These are phyloP conservation scores for Mallateleia sp. DNA, from an alignment of 2,888 invertebrate genomes.

Conservation along the genomic window DNA sequence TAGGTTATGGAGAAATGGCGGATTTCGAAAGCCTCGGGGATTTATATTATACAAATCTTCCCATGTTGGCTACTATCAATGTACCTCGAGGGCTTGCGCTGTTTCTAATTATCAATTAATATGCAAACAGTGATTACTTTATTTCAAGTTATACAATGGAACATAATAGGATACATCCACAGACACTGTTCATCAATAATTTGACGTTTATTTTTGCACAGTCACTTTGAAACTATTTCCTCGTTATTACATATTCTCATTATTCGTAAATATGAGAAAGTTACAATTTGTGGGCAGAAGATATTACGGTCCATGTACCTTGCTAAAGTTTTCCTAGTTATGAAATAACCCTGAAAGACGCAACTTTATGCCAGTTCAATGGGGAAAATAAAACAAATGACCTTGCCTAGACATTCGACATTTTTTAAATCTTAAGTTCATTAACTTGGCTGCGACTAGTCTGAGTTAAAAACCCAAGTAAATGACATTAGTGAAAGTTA, in stretches of 20 bases:
- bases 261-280: constrained; percentile 69
- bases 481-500: constrained; percentile 31
- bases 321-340: constrained; percentile 63
- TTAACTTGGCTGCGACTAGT: constrained; percentile 28
- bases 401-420: constrained; percentile 28
- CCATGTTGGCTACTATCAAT: constrained; percentile 69
- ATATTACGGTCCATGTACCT: constrained; percentile 54
- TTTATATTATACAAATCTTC: constrained; percentile 75
- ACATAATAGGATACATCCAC: constrained; percentile 85
- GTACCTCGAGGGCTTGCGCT: constrained; percentile 50
- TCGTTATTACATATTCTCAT: constrained; percentile 62
- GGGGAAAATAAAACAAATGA: constrained; percentile 57
- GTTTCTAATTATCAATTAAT: constrained; percentile 88
- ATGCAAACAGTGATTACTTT: constrained; percentile 89
- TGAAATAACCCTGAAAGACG: constrained; percentile 47
- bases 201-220: constrained; percentile 67
- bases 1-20: constrained; percentile 56
- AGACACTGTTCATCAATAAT: constrained; percentile 41
- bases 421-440: constrained; percentile 38
- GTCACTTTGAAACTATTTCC: constrained; percentile 49
- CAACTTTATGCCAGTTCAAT: constrained; percentile 53
- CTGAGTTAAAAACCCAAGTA: constrained; percentile 33
- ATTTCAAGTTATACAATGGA: constrained; percentile 86
- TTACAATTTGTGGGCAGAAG: constrained; percentile 65
- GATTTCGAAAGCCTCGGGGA: constrained; percentile 66